Conservation (phyloP, 2,113 vertebrate genomes). For the Malurus melanocephalus region DNA sequence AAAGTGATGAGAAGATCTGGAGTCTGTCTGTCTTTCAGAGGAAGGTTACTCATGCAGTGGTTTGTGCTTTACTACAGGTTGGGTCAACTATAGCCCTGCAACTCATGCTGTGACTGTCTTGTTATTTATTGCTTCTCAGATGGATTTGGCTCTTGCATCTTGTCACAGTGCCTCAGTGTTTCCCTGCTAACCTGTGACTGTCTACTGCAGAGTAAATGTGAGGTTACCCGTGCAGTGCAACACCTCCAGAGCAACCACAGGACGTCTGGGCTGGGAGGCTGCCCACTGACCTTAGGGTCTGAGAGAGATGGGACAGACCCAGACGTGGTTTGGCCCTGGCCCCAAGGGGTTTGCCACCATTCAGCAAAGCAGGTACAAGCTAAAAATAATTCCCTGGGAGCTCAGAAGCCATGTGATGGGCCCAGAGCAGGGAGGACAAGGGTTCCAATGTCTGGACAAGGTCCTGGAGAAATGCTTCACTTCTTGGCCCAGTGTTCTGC, state of each 20-base stretch:
- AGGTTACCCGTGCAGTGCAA: neutral
- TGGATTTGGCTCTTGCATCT: neutral
- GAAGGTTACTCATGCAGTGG: neutral
- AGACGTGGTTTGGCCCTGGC: neutral
- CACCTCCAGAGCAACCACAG: fast-evolving
- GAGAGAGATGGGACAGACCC: neutral
- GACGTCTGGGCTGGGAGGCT: fast-evolving
- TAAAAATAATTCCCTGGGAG: neutral
- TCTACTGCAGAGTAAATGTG: neutral
- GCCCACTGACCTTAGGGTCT: neutral
- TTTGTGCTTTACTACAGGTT: neutral
- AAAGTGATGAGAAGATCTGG: neutral
- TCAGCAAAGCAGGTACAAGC: neutral
- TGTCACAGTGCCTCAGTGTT: neutral
- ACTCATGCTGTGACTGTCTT: neutral
- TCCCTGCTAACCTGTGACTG: neutral
- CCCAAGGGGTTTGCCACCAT: neutral
- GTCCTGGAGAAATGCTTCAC: neutral
- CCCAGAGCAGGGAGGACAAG: neutral
- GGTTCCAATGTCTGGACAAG: fast-evolving
- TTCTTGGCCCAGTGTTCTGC: fast-evolving
- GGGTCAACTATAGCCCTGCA: neutral
- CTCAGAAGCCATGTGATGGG: neutral
- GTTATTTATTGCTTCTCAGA: neutral
- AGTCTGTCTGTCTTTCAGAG: neutral